These are phyloP conservation scores for Caradrina kadenii DNA, from an alignment of 2,888 invertebrate genomes.

Conservation along the genomic window DNA sequence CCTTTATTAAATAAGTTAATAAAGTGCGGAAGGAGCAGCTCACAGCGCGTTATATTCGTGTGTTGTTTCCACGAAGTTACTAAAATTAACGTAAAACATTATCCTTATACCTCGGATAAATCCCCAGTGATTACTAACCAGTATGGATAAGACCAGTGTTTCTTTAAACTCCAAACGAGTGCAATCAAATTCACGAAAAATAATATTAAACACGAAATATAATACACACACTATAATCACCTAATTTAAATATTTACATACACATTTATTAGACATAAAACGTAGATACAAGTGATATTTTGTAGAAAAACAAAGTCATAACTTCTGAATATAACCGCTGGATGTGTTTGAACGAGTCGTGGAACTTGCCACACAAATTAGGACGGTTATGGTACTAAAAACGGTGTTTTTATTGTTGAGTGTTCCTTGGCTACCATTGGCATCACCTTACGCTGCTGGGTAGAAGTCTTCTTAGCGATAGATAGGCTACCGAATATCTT, in stretches of 20 bases:
- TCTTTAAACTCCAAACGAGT: slow-evolving; percentile 8
- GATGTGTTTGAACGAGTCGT: slow-evolving; percentile 14
- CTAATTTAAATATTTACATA: background rate
- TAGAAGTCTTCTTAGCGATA: background rate
- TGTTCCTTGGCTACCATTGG: background rate
- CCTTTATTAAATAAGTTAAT: background rate
- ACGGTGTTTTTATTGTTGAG: background rate
- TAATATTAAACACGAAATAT: background rate
- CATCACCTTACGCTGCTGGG: background rate
- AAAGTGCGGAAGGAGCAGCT: slow-evolving; percentile 1
- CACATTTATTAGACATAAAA: background rate
- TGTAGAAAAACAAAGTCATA: background rate
- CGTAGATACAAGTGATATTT: background rate
- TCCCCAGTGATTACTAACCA: slow-evolving; percentile 14
- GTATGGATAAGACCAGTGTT: slow-evolving; percentile 19
- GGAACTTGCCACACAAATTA: background rate
- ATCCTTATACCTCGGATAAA: slow-evolving; percentile 19
- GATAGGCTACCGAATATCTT: no score
- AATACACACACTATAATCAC: background rate
- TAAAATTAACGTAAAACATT: slow-evolving; percentile 18
- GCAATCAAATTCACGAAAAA: background rate
- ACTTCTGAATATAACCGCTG: background rate
- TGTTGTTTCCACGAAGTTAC: background rate
- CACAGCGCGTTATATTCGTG: background rate
- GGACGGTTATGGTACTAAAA: background rate